Evolutionary conservation across 2,113 vertebrate species (phyloP), one percentile per base, ranked within the genome.

Genomic region (Saccopteryx bilineata): DNA sequence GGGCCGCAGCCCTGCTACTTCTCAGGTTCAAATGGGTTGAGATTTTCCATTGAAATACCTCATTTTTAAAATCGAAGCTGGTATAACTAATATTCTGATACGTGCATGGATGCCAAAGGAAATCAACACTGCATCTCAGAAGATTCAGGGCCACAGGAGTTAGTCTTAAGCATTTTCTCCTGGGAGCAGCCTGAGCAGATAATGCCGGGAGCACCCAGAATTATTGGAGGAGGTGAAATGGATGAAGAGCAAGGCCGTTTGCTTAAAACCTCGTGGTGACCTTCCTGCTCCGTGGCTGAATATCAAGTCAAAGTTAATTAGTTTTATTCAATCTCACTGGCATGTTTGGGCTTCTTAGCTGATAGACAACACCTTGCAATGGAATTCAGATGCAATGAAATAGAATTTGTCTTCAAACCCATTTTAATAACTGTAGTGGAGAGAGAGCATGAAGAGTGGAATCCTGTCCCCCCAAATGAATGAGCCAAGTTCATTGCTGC

Each of bases 321-420:
- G 74, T 75, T 96, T 95, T 92, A 83, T 60, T 83, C 63, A 50
- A 2, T 92, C 87, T 78, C 46, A 65, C 58, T 90, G 60, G 58
- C 83, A 56, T n/a, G 74, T 87, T 39, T 92, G 39, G 39, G 7
- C 83, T 93, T 86, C 80, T 87, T 75, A 90, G 79, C 46, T 90
- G 84, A 68, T 39, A 50, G 63, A 91, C 17, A 88, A 66, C 17
- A 78, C 65, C 87, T 93, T 68, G 31, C 92, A 95, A 84, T 96
- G 65, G 71, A 82, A 85, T 89, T 96, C 46, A 96, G 39, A 63
- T 82, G 82, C 39, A 78, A 76, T 76, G 85, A 87, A 90, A 52
- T 84, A 71, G 6, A 61, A n/a, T 83, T 97, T 94, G 63, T 92
- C 69, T 94, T 96, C 91, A 91, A 93, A 65, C 85, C 83, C 46